Conservation (phyloP, 2,797 vertebrate genomes). For the Thalassophryne amazonica region DNA sequence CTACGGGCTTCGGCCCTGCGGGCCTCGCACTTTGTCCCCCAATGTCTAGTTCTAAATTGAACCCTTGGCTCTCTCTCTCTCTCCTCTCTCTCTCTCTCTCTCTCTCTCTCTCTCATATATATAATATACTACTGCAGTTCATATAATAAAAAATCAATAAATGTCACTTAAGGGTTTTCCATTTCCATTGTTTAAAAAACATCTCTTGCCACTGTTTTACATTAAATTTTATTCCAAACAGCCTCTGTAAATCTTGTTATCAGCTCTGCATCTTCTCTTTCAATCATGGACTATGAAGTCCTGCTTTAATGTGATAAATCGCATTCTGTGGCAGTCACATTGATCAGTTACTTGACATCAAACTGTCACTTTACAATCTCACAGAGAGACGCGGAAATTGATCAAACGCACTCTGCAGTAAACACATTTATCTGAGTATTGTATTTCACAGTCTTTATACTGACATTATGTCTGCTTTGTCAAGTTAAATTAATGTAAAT, state of each 20-base stretch:
- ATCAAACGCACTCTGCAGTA: constrained; percentile 26
- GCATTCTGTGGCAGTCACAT: constrained; percentile 10
- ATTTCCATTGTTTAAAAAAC: not conserved
- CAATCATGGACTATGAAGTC: constrained; percentile 1
- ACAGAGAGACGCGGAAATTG: constrained; percentile 23
- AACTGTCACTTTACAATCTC: constrained; percentile 9
- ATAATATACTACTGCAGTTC: no score
- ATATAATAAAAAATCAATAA: no score
- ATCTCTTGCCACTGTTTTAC: not conserved
- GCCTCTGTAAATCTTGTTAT: constrained; percentile 24
- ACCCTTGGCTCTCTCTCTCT: no score
- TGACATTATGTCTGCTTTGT: no score
- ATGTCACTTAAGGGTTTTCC: not conserved
- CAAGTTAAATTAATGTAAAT: not conserved
- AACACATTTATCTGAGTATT: constrained; percentile 1
- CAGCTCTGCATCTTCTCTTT: constrained; percentile 26
- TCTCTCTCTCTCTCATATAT: no score
- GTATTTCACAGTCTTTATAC: no score
- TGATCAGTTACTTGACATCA: constrained; percentile 21
- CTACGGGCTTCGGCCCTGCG: no score
- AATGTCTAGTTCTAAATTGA: no score
- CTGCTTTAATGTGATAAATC: constrained; percentile 21
- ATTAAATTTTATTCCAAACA: constrained; percentile 5
- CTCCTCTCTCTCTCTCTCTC: no score
- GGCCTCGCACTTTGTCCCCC: no score